Percentiles rank a stretch among this genome's conserved stretches.
Conservation (phyloP, 1,140 invertebrate species). For the Drosophila paulistorum region DNA sequence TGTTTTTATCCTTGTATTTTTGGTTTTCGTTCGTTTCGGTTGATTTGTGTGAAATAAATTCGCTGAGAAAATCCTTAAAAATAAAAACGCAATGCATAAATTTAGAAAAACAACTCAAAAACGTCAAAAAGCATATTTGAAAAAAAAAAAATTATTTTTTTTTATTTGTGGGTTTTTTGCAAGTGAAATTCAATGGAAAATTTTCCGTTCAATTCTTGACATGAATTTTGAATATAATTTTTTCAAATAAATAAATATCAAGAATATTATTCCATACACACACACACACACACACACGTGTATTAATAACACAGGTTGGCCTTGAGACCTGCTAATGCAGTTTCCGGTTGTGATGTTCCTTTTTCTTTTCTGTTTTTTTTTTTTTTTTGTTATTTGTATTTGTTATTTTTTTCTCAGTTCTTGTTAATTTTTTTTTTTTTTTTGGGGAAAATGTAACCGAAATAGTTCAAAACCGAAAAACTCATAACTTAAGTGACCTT, state of each 20-base stretch:
- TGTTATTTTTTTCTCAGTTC: not conserved
- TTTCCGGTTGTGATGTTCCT: conserved; percentile 9
- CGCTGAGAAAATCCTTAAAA: not conserved
- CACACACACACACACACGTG: too few species aligned
- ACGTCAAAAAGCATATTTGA: not conserved
- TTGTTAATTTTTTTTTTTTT: not conserved
- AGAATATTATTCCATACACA: not conserved
- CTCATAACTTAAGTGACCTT: conserved; percentile 15
- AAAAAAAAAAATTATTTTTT: not conserved
- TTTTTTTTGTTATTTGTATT: not conserved
- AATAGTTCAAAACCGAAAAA: conserved; percentile 5
- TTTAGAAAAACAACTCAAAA: too few species aligned
- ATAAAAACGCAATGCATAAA: not conserved
- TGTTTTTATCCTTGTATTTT: not conserved
- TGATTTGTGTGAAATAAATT: not conserved
- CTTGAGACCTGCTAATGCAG: conserved; percentile 4
- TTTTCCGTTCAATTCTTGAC: not conserved
- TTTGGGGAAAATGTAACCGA: conserved; percentile 1
- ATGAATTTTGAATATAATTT: not conserved
- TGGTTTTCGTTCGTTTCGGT: not conserved
- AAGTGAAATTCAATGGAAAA: conserved; percentile 5
- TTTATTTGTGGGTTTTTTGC: not conserved
- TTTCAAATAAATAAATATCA: not conserved
- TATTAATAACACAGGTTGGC: not conserved
- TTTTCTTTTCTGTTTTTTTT: not conserved